phyloP scores from a whole-genome alignment of 2,113 vertebrate species.

The Ornithorhynchus anatinus region DNA sequence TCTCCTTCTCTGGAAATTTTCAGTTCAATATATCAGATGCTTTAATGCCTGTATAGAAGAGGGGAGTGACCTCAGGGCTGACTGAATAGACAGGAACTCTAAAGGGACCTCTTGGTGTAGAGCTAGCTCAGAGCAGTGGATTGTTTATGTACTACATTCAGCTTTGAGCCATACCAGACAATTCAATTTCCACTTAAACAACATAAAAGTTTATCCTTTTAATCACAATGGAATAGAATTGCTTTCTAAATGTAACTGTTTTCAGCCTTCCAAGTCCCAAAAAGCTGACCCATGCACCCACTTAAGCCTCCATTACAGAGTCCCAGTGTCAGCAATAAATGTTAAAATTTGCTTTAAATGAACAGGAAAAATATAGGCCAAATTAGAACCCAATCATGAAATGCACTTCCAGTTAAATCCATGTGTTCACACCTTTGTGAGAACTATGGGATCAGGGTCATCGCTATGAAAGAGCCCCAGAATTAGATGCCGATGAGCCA shows the following conservation, averaged over 20 bases:
- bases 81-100: neutral
- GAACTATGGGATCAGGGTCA: too few species aligned
- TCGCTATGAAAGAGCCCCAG: neutral
- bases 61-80: neutral
- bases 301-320: neutral
- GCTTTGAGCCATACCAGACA: neutral
- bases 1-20: too few species aligned
- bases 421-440: neutral
- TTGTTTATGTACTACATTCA: neutral
- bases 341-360: neutral
- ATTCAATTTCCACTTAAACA: neutral
- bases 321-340: neutral
- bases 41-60: too few species aligned
- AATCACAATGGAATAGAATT: neutral
- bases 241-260: neutral
- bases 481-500: neutral
- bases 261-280: neutral
- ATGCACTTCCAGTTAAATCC: neutral
- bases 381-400: neutral
- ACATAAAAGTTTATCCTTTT: neutral
- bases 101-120: neutral
- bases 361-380: neutral
- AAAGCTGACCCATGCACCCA: neutral
- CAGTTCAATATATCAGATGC: too few species aligned
- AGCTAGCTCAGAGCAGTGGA: neutral